Conservation (phyloP, 2,113 vertebrate genomes). For the Tetraodon nigroviridis region DNA sequence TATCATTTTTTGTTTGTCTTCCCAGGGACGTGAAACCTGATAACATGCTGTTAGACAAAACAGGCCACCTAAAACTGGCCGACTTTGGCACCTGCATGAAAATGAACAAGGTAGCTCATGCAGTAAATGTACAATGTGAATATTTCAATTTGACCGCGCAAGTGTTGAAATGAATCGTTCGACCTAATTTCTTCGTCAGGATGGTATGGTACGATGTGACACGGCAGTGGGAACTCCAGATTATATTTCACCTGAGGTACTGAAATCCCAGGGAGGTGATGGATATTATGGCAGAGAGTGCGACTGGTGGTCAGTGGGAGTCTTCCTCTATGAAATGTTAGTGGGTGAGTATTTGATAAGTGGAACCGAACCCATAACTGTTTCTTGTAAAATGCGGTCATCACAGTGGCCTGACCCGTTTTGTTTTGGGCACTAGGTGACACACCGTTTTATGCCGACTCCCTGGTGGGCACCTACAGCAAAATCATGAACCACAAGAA, state of each 20-base stretch:
- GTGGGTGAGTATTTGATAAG: slow-evolving; percentile 82
- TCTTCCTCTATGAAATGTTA: slow-evolving; percentile 99
- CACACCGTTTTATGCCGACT: slow-evolving; percentile 98
- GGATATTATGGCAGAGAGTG: slow-evolving; percentile 98
- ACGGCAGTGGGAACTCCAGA: slow-evolving; percentile 97
- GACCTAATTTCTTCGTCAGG: slow-evolving; percentile 66
- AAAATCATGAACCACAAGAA: slow-evolving; percentile 99
- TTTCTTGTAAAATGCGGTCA: not conserved
- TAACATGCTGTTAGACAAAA: slow-evolving; percentile 98
- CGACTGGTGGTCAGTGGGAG: slow-evolving; percentile 99
- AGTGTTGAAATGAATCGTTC: not conserved
- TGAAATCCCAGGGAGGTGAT: slow-evolving; percentile 98
- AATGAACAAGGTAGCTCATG: slow-evolving; percentile 90
- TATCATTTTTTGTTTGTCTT: slow-evolving; percentile 40
- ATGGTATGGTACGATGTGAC: slow-evolving; percentile 99
- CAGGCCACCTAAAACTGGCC: slow-evolving; percentile 96
- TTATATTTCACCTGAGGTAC: slow-evolving; percentile 98
- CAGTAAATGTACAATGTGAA: not conserved
- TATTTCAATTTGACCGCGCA: not conserved
- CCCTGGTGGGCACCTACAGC: slow-evolving; percentile 97
- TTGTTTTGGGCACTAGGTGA: slow-evolving; percentile 78
- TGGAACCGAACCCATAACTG: not conserved
- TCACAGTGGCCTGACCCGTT: not conserved
- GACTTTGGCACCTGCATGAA: slow-evolving; percentile 99
- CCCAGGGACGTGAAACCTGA: slow-evolving; percentile 97